These are phyloP conservation scores for Apamea anceps DNA, from an alignment of 2,888 invertebrate genomes.

Conservation along the genomic window DNA sequence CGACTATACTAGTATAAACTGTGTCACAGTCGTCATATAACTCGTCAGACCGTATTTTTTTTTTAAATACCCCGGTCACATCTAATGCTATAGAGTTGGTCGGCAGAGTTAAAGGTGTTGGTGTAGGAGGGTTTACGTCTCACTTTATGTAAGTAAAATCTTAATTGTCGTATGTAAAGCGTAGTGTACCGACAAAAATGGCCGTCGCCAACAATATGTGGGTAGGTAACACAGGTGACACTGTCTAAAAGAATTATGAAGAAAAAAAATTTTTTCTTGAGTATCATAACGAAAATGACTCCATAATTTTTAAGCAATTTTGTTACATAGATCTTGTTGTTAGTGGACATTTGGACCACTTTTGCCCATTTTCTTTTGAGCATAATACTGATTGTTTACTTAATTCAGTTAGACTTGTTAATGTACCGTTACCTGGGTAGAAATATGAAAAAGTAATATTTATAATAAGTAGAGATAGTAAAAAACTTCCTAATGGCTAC, in stretches of 20 bases:
- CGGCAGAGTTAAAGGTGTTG: no score
- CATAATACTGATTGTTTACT: not conserved
- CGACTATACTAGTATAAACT: no score
- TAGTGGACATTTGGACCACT: not conserved
- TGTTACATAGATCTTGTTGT: not conserved
- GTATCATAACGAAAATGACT: not conserved
- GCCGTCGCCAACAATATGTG: not conserved
- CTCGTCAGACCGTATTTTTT: no score
- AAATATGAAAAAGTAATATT: slow-evolving; percentile 8
- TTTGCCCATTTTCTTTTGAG: not conserved
- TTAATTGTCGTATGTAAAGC: not conserved
- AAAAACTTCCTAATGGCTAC: slow-evolving; percentile 14
- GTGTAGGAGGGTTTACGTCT: no score
- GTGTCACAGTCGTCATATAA: rapidly evolving
- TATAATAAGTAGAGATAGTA: slow-evolving; percentile 19
- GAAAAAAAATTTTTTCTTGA: not conserved
- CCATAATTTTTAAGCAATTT: not conserved
- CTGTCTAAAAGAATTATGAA: not conserved
- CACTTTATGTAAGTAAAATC: no score
- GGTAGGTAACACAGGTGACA: not conserved
- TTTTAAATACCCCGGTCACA: no score
- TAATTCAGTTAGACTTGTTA: no score
- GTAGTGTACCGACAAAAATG: not conserved
- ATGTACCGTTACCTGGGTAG: not conserved
- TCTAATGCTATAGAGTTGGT: no score